Conservation (phyloP, 2,888 invertebrate species). For the Prosapia bicincta region DNA sequence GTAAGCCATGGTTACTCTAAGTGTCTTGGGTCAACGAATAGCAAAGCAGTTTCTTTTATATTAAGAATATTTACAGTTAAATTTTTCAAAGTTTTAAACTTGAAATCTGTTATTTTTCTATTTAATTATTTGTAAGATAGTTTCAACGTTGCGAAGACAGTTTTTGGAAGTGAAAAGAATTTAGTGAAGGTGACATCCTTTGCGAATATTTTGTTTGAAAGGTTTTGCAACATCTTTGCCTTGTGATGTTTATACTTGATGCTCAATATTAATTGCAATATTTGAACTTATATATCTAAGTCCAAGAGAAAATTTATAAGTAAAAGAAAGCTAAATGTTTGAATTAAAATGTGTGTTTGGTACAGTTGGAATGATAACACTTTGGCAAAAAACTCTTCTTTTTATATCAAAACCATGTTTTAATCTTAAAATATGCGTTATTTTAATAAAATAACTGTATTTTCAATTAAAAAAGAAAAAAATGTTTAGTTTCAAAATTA, state of each 20-base stretch:
- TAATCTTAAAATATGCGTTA: too few relatives aligned
- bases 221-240: neutral
- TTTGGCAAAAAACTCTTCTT: too few relatives aligned
- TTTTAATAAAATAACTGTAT: too few relatives aligned
- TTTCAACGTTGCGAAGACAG: neutral
- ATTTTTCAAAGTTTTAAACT: slow-evolving; percentile 3
- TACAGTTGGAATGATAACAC: neutral
- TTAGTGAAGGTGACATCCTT: neutral
- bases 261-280: neutral
- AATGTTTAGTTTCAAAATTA: too few relatives aligned
- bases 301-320: neutral
- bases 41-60: slow-evolving; percentile 10
- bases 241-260: neutral
- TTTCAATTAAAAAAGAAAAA: too few relatives aligned
- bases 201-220: neutral
- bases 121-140: slow-evolving; percentile 15
- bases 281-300: neutral
- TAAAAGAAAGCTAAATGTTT: neutral
- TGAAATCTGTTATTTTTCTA: slow-evolving; percentile 27
- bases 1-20: slow-evolving; percentile 22
- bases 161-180: neutral
- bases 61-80: slow-evolving; percentile 3
- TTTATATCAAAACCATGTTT: too few relatives aligned
- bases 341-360: neutral
- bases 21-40: slow-evolving; percentile 39